These are phyloP conservation scores for Heterodera schachtii DNA, from an alignment of 1,140 invertebrate species.

Conservation along the genomic window DNA sequence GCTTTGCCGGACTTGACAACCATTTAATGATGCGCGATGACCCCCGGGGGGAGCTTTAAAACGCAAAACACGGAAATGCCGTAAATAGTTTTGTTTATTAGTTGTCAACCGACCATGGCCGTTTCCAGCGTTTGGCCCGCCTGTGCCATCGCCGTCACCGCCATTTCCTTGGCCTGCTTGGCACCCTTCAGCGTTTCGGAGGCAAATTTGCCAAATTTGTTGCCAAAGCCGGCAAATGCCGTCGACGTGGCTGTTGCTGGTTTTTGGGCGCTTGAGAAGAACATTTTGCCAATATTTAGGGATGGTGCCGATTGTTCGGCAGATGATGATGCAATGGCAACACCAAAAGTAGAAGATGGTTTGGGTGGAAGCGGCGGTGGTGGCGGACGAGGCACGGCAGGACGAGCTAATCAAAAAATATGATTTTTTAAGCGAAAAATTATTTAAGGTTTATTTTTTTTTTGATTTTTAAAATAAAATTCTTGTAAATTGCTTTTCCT, in stretches of 20 bases:
- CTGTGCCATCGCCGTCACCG: slow-evolving; percentile 45
- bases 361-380: too few relatives aligned
- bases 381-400: too few relatives aligned
- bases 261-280: slow-evolving; percentile 8
- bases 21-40: too few relatives aligned
- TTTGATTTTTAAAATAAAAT: neutral
- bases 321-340: neutral
- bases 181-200: slow-evolving; percentile 47
- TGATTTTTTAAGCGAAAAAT: neutral
- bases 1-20: too few relatives aligned
- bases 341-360: too few relatives aligned
- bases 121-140: slow-evolving; percentile 33
- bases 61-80: too few relatives aligned
- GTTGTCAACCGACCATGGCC: slow-evolving; percentile 1
- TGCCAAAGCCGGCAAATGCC: slow-evolving; percentile 41
- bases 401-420: too few relatives aligned
- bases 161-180: slow-evolving; percentile 48
- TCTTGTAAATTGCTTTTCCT: neutral
- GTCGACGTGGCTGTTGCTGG: slow-evolving; percentile 4
- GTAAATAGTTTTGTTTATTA: too few relatives aligned
- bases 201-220: slow-evolving; percentile 51
- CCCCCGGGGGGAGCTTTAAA: too few relatives aligned
- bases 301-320: neutral
- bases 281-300: slow-evolving; percentile 18
- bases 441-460: neutral